Base-by-base conservation (phyloP, 2,888 invertebrate genomes). In the Andrena fulva region DNA sequence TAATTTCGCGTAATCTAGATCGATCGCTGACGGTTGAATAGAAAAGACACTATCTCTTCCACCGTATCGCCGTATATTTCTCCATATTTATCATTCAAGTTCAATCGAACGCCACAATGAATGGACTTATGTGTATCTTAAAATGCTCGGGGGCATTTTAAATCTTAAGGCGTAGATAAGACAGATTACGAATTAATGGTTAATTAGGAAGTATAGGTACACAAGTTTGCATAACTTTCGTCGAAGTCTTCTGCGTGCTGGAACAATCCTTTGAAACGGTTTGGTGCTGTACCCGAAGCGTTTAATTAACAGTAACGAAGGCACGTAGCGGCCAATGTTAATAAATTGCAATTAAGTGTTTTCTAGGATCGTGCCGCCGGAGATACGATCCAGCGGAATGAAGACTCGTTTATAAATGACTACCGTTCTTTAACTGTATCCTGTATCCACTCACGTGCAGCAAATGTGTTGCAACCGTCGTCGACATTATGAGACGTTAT, bases 1-100 rank as follows among this genome's bases (percentile, higher is more conserved):
- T 73, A 77, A 78, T 78, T 80, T 77, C 29, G 8, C 63, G 42
- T 73, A 75, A 83, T 85, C 82, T 70, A 72, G 80, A 84, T 80
- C 68, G 77, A 69, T 68, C 76, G 66, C 7, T 59, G 35, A 62
- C 60, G 54, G 54, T 27, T 27, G 50, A 66, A 52, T 27, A 20
- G 31, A 75, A 79, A 42, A n/a, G 6, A 12, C 27, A 64, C 42
- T 52, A 59, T 68, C 60, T 16, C 52, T 59, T 27, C 20, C 63
- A n/a, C 29, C 29, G n/a, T 35, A 64, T 64, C 54, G 35, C 7
- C 33, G 31, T 48, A 16, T 33, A 12, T 50, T 59, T 42, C 10
- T 52, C 20, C 52, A 56, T 56, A 56, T 56, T 56, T 24, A 24
- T 10, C 24, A 16, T 52, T 66, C 78, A 67, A 80, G 80, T 77